Conservation (phyloP, 2,888 invertebrate species). For the Sesia bembeciformis region DNA sequence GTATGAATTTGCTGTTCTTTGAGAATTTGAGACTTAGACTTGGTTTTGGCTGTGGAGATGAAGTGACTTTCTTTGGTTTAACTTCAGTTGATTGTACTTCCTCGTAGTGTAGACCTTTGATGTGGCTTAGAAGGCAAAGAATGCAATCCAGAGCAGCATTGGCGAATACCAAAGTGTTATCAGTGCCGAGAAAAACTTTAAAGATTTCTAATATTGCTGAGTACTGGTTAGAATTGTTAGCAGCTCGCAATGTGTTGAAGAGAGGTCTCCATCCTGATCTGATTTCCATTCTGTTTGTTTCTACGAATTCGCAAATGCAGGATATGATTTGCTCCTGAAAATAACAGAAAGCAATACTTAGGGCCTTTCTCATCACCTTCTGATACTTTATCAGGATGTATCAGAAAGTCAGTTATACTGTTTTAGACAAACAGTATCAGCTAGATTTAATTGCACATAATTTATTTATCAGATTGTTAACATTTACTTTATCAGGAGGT, state of each 20-base stretch:
- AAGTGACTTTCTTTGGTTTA: conserved; percentile 45
- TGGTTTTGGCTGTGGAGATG: conserved; percentile 44
- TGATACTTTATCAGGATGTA: too few species aligned
- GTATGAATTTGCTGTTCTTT: conserved; percentile 65
- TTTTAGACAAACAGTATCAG: too few species aligned
- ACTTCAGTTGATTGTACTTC: conserved; percentile 65
- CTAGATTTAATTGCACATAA: too few species aligned
- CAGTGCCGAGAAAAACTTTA: conserved; percentile 92
- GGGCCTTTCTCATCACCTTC: too few species aligned
- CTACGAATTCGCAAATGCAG: conserved; percentile 96
- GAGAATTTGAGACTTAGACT: conserved; percentile 57
- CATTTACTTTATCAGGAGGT: too few species aligned
- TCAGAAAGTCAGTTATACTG: too few species aligned
- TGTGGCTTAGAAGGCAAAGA: conserved; percentile 85
- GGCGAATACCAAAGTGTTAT: conserved; percentile 93
- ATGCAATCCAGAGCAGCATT: conserved; percentile 96
- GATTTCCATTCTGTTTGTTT: conserved; percentile 93
- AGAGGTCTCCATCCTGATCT: conserved; percentile 97
- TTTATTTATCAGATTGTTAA: too few species aligned
- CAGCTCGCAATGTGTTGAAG: conserved; percentile 93
- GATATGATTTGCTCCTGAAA: conserved; percentile 91
- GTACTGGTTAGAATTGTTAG: conserved; percentile 82
- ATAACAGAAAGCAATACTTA: background rate
- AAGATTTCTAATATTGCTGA: conserved; percentile 91
- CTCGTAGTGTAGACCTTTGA: conserved; percentile 80